Percentiles rank a stretch among this genome's conserved stretches.
Conservation (phyloP, 2,888 invertebrate species). For the Watsonalla binaria region DNA sequence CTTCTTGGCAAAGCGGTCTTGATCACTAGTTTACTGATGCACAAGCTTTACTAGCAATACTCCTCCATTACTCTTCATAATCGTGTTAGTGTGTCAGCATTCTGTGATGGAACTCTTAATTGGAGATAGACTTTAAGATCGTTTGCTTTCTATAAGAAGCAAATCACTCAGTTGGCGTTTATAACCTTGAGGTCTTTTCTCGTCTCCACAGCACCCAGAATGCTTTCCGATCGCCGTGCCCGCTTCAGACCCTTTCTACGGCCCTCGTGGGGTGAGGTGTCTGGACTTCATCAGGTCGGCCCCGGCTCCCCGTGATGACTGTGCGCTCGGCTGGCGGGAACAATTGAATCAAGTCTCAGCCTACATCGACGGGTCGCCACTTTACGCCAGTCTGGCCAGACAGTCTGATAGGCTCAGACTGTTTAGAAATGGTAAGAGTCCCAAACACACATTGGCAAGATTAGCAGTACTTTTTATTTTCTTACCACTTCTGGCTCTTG, state of each 20-base stretch:
- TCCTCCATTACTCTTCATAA: no score
- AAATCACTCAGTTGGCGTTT: no score
- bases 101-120: no score
- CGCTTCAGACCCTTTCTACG: constrained; percentile 84
- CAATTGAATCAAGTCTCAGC: constrained; percentile 91
- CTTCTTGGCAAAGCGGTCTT: no score
- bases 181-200: neutral
- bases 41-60: no score
- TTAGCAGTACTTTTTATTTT: no score
- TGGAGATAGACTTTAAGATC: no score
- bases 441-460: no score
- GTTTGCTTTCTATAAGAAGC: no score
- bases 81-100: no score
- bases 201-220: constrained; percentile 84
- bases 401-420: constrained; percentile 86
- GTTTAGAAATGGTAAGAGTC: constrained; percentile 82
- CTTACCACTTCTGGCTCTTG: no score
- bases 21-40: no score
- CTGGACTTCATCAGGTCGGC: constrained; percentile 91
- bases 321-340: constrained; percentile 89
- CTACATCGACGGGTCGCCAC: constrained; percentile 88
- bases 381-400: constrained; percentile 87
- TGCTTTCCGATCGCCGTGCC: constrained; percentile 90
- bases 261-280: constrained; percentile 84
- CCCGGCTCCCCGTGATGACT: constrained; percentile 88